Evolutionary conservation across 2,888 invertebrate species (phyloP), one percentile per base, ranked within the genome.

Genomic region (Lepidochrysops patricia): DNA sequence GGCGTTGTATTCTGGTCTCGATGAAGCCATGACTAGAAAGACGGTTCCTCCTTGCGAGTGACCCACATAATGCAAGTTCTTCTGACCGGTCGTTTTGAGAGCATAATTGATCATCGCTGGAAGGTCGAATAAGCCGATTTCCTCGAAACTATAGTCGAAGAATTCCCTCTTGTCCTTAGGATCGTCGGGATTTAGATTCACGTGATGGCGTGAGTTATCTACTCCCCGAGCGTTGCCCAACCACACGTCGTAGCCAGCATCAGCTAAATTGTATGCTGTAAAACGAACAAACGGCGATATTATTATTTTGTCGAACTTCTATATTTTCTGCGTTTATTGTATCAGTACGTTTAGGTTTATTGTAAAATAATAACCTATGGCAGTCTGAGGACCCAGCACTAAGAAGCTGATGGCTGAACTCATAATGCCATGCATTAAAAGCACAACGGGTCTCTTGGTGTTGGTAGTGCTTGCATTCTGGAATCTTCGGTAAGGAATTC

Each of bases 191-290:
- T 82, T 62, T 0, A 84, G 63, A 1, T 66, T 64, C 5, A 69
- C 61, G 70, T 96, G 95, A 1, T 78, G 81, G 26, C 90, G 89
- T 0, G 93, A 93, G 75, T 94, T 93, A 0, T 87, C 90, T 74
- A 94, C 96, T 2, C 96, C 97, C 62, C 97, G 85, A 19, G 92
- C 91, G 76, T 97, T 97, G 0, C 95, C 95, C 72, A 97, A 72
- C 96, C 96, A 97, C 0, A 94, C 92, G 70, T 94, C 94, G 69
- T 91, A 94, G 0, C 93, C 93, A 12, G 81, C 81, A 65, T 94
- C 92, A 0, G 92, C 90, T 57, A 94, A 85, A 73, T 92, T 90
- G 82, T 90, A 94, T 68, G 82, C 96, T 95, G 68, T 0, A 65
- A 27, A 9, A 50, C 12, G 3, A 43, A 43, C 4, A 19, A 43